Evolutionary conservation across 2,113 vertebrate species (phyloP), one percentile per base, ranked within the genome.

Genomic region (Brachyhypopomus gauderio): DNA sequence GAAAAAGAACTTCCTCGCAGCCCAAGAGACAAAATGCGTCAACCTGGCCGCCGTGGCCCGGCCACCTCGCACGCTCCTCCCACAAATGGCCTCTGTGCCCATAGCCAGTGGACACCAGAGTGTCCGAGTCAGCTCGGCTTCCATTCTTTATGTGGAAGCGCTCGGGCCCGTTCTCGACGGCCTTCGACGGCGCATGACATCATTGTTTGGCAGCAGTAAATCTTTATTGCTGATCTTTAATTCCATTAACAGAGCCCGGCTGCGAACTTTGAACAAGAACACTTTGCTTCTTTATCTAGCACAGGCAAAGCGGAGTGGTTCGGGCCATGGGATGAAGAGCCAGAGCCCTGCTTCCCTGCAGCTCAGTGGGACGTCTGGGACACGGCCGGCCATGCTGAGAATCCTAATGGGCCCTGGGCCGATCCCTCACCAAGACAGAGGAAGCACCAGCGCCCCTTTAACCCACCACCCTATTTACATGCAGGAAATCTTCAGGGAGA

Each of bases 231-330:
- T 41, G 16, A 2, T 67, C 7, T 67, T 67, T 36, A 62, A 75
- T 60, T 59, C 56, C 34, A 41, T 60, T 62, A 63, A n/a, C 30
- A 30, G n/a, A 22, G 22, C 73, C 20, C 3, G 17, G 48, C 67
- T 64, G 75, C 77, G 67, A 77, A 62, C 78, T 80, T 80, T 79
- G 69, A 64, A 73, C 78, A 23, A 70, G 62, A 27, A 34, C 14
- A 17, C 5, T 60, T 67, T 30, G 5, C 25, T 64, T 63, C 66
- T 41, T 79, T 71, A 79, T 80, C 70, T 55, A 64, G 58, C 1
- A n/a, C 19, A 41, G 6, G 36, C 34, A 23, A 73, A 5, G 14
- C 71, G 45, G 45, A 48, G 30, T 23, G 20, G 66, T 16, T 60
- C 20, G 25, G 14, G 69, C 34, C 34, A 59, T 64, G 14, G 66